These are phyloP conservation scores for Psittacula echo DNA, from an alignment of 2,797 vertebrate species.

Conservation along the genomic window DNA sequence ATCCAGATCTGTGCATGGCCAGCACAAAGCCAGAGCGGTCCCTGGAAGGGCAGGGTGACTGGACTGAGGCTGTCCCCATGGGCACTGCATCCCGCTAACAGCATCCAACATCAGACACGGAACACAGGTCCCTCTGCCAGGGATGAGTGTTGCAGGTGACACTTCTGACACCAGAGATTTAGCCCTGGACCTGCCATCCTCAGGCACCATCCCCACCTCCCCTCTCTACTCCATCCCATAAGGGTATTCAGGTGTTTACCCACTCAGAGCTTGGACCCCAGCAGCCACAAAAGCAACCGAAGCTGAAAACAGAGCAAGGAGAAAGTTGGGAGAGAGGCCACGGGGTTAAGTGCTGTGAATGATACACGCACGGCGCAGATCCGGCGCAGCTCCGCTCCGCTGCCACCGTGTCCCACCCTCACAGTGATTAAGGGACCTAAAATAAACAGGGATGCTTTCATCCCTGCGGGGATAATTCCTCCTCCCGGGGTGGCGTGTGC, in stretches of 20 bases:
- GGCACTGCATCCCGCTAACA: neutral
- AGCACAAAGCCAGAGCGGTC: neutral
- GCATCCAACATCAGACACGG: rapidly evolving
- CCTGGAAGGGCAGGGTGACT: neutral
- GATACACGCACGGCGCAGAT: rapidly evolving
- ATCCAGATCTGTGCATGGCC: neutral
- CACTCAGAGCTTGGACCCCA: neutral
- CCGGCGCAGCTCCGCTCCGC: rapidly evolving
- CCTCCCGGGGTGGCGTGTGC: rapidly evolving
- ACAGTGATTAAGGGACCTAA: neutral
- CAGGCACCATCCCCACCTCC: neutral
- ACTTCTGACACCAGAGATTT: neutral
- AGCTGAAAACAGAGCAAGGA: neutral
- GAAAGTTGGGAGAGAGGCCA: neutral
- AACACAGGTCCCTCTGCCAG: neutral
- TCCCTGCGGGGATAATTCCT: neutral
- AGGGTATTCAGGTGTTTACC: neutral
- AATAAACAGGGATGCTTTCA: neutral
- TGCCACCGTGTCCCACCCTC: neutral
- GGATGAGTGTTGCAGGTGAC: neutral
- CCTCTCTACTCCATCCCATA: neutral
- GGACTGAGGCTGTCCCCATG: neutral
- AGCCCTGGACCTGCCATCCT: too few species aligned
- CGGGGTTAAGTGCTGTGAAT: rapidly evolving
- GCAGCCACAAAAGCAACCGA: neutral